A percentile compares a stretch with the other conserved stretches of the same genome.
These are phyloP conservation scores for Sebastes vulpes DNA, from an alignment of 2,797 vertebrate species.

Conservation along the genomic window DNA sequence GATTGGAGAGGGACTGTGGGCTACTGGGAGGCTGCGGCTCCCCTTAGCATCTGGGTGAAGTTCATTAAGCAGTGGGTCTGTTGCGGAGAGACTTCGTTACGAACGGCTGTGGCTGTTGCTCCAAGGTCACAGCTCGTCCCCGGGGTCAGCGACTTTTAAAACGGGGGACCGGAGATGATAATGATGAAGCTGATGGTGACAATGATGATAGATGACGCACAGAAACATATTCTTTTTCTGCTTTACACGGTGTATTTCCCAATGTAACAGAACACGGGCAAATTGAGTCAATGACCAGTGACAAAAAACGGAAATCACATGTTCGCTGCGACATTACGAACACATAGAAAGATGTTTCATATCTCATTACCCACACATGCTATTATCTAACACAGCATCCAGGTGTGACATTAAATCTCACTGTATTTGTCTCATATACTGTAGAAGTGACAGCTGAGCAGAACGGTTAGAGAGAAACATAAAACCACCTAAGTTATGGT, in stretches of 20 bases:
- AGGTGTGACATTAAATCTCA: slow-evolving; percentile 46
- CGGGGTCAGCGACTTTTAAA: slow-evolving; percentile 23
- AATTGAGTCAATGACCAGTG: slow-evolving; percentile 25
- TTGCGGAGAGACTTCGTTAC: slow-evolving; percentile 48
- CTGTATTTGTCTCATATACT: background rate
- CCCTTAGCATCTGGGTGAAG: slow-evolving; percentile 76
- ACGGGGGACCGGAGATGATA: slow-evolving; percentile 22
- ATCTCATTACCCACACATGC: slow-evolving; percentile 53
- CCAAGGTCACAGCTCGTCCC: slow-evolving; percentile 57
- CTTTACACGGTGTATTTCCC: background rate
- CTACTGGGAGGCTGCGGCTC: slow-evolving; percentile 54
- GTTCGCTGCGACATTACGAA: background rate
- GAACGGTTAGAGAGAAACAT: background rate
- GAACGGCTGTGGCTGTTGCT: slow-evolving; percentile 14
- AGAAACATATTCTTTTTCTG: background rate
- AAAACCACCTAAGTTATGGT: background rate
- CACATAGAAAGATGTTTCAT: slow-evolving; percentile 47
- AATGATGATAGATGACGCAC: slow-evolving; percentile 43
- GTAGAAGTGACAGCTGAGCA: background rate
- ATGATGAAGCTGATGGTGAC: slow-evolving; percentile 29
- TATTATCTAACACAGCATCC: slow-evolving; percentile 33
- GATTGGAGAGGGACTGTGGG: slow-evolving; percentile 72
- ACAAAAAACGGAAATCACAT: slow-evolving; percentile 38
- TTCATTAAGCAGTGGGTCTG: slow-evolving; percentile 66
- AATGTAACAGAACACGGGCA: background rate